Evolutionary conservation across 1,140 invertebrate species (phyloP), one percentile per base, ranked within the genome.

Genomic region (Pantala flavescens): DNA sequence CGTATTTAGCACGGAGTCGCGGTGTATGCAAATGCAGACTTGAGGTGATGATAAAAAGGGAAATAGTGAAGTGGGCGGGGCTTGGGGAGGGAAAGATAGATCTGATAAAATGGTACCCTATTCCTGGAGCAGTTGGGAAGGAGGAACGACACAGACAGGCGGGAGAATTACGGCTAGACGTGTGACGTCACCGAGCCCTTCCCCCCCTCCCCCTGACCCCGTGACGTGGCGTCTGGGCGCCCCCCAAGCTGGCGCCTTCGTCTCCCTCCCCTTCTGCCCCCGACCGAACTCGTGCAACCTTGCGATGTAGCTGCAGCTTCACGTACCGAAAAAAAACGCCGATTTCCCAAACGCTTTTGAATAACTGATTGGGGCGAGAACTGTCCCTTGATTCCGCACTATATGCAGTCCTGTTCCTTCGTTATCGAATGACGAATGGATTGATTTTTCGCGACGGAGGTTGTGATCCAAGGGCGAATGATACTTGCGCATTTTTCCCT

Each of bases 201-300:
- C 49, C 49, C 49, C 49, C 49, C 49, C 16, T 9, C 5, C 49
- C 49, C 49, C 49, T 16, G 16, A 21, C n/a, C 28, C 28, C 28
- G 49, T 63, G 49, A 63, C 49, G 49, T 63, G 49, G 49, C 49
- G 49, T 63, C 49, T 63, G 49, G 49, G 49, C 49, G 49, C 49
- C 49, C 49, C 49, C 49, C 49, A 63, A 19, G 49, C 49, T 63
- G 49, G 49, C 49, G 49, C 49, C 49, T 63, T 36, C 49, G 16
- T 14, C 49, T 3, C 49, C n/a, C 12, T 63, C 49, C 49, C n/a
- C 49, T 63, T 21, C 12, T 12, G 14, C 49, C 49, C 43, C n/a
- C 49, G 5, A 3, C 12, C 49, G 49, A 63, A 7, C 49, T 63
- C 49, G 49, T 21, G n/a, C 49, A 63, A 63, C 49, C 49, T 63